phyloP scores from a whole-genome alignment of 2,113 vertebrate species.

The Megaceryle maxima region DNA sequence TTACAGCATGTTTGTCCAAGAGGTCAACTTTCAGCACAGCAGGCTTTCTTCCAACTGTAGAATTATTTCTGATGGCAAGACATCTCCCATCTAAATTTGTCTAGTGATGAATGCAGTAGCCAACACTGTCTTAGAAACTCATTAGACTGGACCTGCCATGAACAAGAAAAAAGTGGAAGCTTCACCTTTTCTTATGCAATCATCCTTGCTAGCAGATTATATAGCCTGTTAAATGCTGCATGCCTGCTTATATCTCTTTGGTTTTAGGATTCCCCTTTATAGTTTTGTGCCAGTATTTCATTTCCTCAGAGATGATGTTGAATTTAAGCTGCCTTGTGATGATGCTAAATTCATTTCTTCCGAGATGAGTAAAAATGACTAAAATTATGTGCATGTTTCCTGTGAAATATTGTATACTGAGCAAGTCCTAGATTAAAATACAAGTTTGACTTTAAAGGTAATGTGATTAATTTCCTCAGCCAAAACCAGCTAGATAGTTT shows the following conservation, averaged over 20 bases:
- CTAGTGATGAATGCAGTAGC: slow-evolving; percentile 14
- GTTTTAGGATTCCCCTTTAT: slow-evolving; percentile 26
- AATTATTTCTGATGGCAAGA: slow-evolving; percentile 72
- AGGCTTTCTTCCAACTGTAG: slow-evolving; percentile 57
- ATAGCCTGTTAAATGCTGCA: background rate
- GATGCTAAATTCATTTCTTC: slow-evolving; percentile 40
- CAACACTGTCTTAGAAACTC: background rate
- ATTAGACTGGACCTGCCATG: background rate
- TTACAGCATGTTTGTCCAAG: slow-evolving; percentile 81
- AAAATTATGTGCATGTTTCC: slow-evolving; percentile 43
- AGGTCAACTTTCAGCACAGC: slow-evolving; percentile 76
- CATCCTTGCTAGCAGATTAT: background rate
- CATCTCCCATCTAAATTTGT: slow-evolving; percentile 49
- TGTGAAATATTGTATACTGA: background rate
- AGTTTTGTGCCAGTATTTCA: slow-evolving; percentile 36
- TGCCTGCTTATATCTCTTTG: background rate
- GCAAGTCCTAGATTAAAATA: background rate
- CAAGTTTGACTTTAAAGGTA: slow-evolving; percentile 3
- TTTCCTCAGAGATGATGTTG: slow-evolving; percentile 27
- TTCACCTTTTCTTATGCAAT: background rate
- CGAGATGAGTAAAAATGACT: slow-evolving; percentile 27
- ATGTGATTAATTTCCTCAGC: background rate
- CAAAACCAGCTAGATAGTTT: slow-evolving; percentile 11
- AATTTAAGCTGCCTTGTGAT: slow-evolving; percentile 46
- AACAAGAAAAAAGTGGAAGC: background rate